phyloP scores from a whole-genome alignment of 2,797 vertebrate genomes.

The Cichlasoma orientale region DNA sequence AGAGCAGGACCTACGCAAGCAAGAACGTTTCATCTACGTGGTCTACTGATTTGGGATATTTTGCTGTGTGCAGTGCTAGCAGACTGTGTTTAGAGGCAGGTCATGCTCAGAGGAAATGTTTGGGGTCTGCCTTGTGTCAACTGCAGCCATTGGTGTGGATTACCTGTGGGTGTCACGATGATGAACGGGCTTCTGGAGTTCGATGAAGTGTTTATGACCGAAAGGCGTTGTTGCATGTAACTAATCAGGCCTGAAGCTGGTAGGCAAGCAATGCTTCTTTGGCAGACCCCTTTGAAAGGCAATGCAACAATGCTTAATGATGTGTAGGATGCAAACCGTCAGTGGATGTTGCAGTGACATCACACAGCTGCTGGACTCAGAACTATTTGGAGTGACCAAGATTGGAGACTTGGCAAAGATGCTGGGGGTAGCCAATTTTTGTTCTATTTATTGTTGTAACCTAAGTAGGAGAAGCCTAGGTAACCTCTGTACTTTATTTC shows the following conservation, averaged over 20 bases:
- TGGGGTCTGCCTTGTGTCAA: slow-evolving; percentile 69
- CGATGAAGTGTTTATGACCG: slow-evolving; percentile 82
- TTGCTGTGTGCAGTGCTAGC: slow-evolving; percentile 5
- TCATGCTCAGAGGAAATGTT: slow-evolving; percentile 53
- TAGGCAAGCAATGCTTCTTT: slow-evolving; percentile 52
- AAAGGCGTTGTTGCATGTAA: slow-evolving; percentile 84
- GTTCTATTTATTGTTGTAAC: slow-evolving; percentile 80
- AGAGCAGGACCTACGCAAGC: neutral
- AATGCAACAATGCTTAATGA: slow-evolving; percentile 63
- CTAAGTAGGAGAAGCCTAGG: slow-evolving; percentile 75
- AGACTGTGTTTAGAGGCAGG: slow-evolving; percentile 55
- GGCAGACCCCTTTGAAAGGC: slow-evolving; percentile 31
- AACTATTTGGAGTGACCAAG: slow-evolving; percentile 22
- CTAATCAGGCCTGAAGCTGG: slow-evolving; percentile 71
- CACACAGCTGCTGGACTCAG: slow-evolving; percentile 57
- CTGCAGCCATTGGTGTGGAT: slow-evolving; percentile 72
- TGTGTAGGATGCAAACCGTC: slow-evolving; percentile 63
- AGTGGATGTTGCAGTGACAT: slow-evolving; percentile 61
- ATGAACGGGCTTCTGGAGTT: slow-evolving; percentile 74
- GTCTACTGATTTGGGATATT: slow-evolving; percentile 1
- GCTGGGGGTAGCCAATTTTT: slow-evolving; percentile 31
- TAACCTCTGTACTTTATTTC: slow-evolving; percentile 78
- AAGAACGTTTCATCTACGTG: neutral
- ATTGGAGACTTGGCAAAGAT: slow-evolving; percentile 44
- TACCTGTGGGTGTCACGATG: slow-evolving; percentile 81